Conservation (phyloP, 2,888 invertebrate genomes). For the Epistrophe eligans region DNA sequence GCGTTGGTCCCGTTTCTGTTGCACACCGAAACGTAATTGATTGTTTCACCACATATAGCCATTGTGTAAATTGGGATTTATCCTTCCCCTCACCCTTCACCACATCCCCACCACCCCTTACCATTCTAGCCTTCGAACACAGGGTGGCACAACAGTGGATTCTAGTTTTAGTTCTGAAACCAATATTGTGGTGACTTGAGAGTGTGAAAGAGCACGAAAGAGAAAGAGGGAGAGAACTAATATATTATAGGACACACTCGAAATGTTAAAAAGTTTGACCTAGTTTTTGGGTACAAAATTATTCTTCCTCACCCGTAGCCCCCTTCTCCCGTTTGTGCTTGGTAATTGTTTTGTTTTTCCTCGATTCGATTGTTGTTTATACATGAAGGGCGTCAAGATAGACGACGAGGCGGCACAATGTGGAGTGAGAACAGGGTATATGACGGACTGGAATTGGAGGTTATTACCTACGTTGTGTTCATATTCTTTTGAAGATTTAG, state of each 20-base stretch:
- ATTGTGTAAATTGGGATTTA: slow-evolving; percentile 58
- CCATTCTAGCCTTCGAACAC: neutral
- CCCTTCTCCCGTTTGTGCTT: neutral
- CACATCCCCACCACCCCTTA: too few relatives aligned
- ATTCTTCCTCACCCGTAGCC: neutral
- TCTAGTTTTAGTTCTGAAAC: slow-evolving; percentile 21
- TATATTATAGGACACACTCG: slow-evolving; percentile 57
- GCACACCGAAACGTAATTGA: slow-evolving; percentile 68
- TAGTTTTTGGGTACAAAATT: slow-evolving; percentile 17
- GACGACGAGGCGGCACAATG: neutral
- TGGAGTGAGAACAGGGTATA: too few relatives aligned
- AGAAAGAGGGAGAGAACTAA: neutral
- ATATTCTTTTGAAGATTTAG: neutral
- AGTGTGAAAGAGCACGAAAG: neutral
- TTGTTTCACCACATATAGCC: slow-evolving; percentile 62
- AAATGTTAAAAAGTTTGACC: slow-evolving; percentile 66
- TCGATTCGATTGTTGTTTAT: slow-evolving; percentile 8
- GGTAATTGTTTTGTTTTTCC: slow-evolving; percentile 10
- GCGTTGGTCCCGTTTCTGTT: slow-evolving; percentile 48
- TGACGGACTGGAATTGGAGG: neutral
- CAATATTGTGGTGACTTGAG: slow-evolving; percentile 38
- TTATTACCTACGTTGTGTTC: neutral
- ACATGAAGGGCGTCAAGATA: neutral
- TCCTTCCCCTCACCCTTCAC: neutral
- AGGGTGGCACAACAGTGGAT: neutral